Evolutionary conservation across 92 coral and sea anemone genomes (phyloP), one percentile per base, ranked within the genome.

Genomic region (Umimayanthus chanpuru): DNA sequence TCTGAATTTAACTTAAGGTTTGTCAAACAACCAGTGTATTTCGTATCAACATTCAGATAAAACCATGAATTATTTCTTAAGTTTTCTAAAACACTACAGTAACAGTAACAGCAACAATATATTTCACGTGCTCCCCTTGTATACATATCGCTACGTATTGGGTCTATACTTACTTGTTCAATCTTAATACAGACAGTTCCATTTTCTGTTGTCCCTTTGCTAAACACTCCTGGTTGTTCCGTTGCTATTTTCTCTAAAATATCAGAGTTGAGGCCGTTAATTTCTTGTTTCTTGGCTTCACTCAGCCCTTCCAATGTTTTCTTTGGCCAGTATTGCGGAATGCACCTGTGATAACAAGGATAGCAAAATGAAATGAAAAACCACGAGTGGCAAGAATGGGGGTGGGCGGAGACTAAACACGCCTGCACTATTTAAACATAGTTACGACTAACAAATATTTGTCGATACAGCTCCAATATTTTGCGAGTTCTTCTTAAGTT

Each of bases 241-340:
- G 92, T 95, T 18, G 92, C 38, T 39, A 95, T 81, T 65, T 89
- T 88, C 28, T 79, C 87, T 77, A 93, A 79, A 39, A 97, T 92
- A 49, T 95, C 99, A 38, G 88, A 86, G 78, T 97, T 97, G 32
- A 96, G 90, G 75, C 91, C 96, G 70, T 94, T 94, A 0, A 97
- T 90, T 75, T 97, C 99, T 89, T 95, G 93, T 84, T 94, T 94
- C 90, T 94, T 97, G 81, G 97, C 95, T 70, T 89, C 98, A 25
- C 96, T 91, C 43, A 97, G 92, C 18, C 92, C 85, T 74, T 81
- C 96, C 10, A 91, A 30, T 10, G 93, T 92, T 89, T 95, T 97
- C 72, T 89, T 92, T 49, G 93, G 87, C 99, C 99, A 97, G 79
- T 97, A 97, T 21, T 93, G 98, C 14, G 99, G 99, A 74, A 95